Conservation (phyloP, 2,113 vertebrate species). For the Bos indicus region DNA sequence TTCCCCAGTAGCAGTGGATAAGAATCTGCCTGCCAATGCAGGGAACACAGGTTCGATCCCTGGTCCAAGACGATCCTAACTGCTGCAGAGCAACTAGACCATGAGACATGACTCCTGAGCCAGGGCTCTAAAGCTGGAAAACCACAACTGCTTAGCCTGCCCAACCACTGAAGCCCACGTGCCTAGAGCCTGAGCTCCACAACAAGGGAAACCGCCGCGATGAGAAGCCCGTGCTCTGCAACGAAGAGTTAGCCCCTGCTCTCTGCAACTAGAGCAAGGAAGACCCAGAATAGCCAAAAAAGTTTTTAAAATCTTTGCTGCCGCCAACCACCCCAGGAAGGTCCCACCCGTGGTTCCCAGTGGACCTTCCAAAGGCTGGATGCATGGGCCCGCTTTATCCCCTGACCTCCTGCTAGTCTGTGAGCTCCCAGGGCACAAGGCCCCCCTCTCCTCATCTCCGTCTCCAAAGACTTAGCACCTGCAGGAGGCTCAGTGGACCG, state of each 20-base stretch:
- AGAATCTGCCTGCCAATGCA: background rate
- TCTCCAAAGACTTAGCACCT: background rate
- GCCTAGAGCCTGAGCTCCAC: background rate
- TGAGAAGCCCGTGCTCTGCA: rapidly evolving
- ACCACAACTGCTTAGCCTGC: background rate
- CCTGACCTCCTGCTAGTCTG: background rate
- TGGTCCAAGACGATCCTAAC: background rate
- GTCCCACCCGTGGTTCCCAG: rapidly evolving
- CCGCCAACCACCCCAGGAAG: background rate
- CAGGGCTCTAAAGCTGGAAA: background rate
- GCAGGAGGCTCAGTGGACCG: background rate
- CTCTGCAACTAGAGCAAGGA: background rate
- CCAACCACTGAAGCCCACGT: background rate
- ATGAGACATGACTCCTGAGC: background rate
- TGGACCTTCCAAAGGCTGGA: background rate
- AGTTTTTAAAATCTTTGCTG: background rate
- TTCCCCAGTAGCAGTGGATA: background rate
- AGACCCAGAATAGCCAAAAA: background rate
- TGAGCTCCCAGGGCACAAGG: background rate
- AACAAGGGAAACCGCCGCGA: background rate
- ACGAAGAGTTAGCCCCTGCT: background rate
- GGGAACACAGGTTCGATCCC: background rate
- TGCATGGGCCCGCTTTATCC: rapidly evolving
- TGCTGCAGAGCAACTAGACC: background rate
- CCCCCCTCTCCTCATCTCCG: rapidly evolving